phyloP scores from a whole-genome alignment of 2,113 vertebrate genomes.

The Alosa alosa region DNA sequence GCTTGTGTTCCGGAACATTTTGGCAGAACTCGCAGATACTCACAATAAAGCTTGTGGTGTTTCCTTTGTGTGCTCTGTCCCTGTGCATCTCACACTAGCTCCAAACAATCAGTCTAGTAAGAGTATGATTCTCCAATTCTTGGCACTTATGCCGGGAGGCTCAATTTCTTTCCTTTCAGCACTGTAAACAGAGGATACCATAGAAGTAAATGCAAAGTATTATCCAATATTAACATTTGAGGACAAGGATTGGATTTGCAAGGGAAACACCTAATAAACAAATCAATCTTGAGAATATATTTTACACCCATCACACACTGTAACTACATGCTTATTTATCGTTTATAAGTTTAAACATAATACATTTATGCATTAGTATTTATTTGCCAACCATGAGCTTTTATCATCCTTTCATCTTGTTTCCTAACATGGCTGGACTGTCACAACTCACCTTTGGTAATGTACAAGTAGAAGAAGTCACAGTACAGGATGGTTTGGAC shows the following conservation, averaged over 20 bases:
- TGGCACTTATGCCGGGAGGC: slow-evolving; percentile 93
- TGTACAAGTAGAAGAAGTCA: slow-evolving; percentile 99
- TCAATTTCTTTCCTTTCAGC: slow-evolving; percentile 99
- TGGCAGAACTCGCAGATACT: slow-evolving; percentile 59
- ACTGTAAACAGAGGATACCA: slow-evolving; percentile 67
- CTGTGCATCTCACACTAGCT: slow-evolving; percentile 80
- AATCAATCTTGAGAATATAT: no score
- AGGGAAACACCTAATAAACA: no score
- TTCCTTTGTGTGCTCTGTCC: slow-evolving; percentile 77
- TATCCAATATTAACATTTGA: background rate
- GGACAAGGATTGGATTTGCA: no score
- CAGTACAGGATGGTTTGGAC: slow-evolving; percentile 98
- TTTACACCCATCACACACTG: no score
- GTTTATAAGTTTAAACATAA: background rate
- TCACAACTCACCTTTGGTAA: slow-evolving; percentile 89
- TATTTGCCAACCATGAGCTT: background rate
- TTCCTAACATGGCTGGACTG: background rate
- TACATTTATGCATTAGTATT: background rate
- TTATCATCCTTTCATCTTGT: background rate
- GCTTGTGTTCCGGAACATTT: slow-evolving; percentile 76
- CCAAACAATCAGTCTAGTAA: slow-evolving; percentile 75
- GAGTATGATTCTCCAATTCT: slow-evolving; percentile 69
- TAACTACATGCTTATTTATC: background rate
- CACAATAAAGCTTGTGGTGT: slow-evolving; percentile 70
- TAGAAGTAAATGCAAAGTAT: background rate